These are phyloP conservation scores for Camponotus fellah DNA, from an alignment of 2,888 invertebrate genomes.

Conservation along the genomic window DNA sequence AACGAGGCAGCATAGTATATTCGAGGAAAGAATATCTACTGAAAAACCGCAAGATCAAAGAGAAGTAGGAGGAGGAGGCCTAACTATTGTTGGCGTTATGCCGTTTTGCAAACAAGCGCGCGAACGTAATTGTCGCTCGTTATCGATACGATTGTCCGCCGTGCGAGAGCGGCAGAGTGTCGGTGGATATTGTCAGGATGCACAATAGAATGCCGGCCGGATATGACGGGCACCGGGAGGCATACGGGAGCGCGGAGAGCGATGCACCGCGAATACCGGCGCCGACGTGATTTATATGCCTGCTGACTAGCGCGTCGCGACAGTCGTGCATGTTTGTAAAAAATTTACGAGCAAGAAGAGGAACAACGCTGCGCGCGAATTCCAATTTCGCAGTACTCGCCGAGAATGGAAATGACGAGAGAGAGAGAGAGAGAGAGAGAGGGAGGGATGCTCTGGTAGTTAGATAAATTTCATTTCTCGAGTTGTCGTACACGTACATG, in stretches of 20 bases:
- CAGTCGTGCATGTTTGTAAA: not conserved
- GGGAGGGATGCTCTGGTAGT: not conserved
- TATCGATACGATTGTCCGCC: conserved; percentile 80
- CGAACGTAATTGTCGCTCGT: conserved; percentile 81
- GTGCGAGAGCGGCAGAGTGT: conserved; percentile 55
- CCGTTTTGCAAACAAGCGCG: conserved; percentile 76
- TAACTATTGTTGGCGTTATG: conserved; percentile 72
- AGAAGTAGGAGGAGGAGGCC: conserved; percentile 30
- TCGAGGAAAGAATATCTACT: not conserved
- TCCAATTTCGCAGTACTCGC: not conserved
- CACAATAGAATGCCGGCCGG: conserved; percentile 72
- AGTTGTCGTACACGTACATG: not conserved
- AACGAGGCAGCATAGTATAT: not conserved
- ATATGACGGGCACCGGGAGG: conserved; percentile 71
- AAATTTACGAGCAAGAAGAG: not conserved
- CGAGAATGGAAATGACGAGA: conserved; percentile 12
- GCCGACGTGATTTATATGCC: conserved; percentile 75
- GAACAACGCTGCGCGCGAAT: not conserved
- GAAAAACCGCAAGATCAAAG: conserved; percentile 31
- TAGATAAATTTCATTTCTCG: conserved; percentile 30
- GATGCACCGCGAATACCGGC: conserved; percentile 34
- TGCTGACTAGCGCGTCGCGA: conserved; percentile 58
- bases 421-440: too few relatives aligned
- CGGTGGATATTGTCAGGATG: conserved; percentile 49
- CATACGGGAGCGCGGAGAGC: conserved; percentile 8